A percentile compares a stretch with the other conserved stretches of the same genome.
phyloP scores from a whole-genome alignment of 2,113 vertebrate genomes.

The Sorex araneus region DNA sequence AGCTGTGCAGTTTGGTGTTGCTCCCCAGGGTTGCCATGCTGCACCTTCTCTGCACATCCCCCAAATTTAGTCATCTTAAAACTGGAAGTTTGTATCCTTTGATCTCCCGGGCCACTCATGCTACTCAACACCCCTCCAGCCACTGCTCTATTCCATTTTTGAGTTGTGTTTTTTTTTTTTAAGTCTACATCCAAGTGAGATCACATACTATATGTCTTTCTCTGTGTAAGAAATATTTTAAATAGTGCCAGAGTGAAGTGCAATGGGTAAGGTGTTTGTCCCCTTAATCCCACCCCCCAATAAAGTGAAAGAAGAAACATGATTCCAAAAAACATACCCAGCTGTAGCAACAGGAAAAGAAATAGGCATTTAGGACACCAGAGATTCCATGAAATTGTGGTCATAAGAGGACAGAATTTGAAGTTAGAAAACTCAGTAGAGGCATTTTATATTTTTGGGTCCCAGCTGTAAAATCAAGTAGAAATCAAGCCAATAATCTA shows the following conservation, averaged over 20 bases:
- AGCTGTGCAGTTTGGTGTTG: background rate
- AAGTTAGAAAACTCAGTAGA: background rate
- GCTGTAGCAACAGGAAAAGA: background rate
- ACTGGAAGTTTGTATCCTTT: background rate
- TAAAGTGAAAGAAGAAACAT: conserved; percentile 56
- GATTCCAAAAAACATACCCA: background rate
- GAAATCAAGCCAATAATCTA: background rate
- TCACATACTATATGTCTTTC: background rate
- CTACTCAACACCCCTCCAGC: background rate
- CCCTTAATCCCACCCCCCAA: too few relatives aligned
- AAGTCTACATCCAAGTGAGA: background rate
- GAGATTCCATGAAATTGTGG: background rate
- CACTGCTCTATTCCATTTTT: background rate
- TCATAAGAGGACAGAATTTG: background rate
- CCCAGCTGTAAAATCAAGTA: conserved; percentile 24
- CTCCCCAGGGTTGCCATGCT: background rate
- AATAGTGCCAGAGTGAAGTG: background rate
- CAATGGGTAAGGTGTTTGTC: too few relatives aligned
- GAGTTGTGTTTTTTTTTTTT: background rate
- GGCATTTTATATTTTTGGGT: conserved; percentile 14
- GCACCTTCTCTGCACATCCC: background rate
- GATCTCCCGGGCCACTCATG: background rate
- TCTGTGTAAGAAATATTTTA: background rate
- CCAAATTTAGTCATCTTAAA: background rate
- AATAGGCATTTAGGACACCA: background rate